These are phyloP conservation scores for Neolamprologus variostigma DNA, from an alignment of 2,113 vertebrate genomes.

Conservation along the genomic window DNA sequence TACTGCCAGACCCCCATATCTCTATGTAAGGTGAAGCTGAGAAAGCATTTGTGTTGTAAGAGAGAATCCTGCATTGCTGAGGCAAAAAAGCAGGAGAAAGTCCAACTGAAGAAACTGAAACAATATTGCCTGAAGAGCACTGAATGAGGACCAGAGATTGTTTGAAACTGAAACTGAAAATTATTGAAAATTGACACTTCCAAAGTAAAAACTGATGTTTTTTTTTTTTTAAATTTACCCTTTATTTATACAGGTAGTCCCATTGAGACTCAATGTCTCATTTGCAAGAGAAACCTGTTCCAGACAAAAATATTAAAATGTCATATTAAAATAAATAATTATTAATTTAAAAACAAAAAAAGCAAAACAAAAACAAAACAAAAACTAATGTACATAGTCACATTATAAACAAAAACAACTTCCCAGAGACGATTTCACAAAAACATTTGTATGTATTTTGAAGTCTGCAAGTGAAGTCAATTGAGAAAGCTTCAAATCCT, in stretches of 20 bases:
- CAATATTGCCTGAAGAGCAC: not conserved
- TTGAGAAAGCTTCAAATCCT: not conserved
- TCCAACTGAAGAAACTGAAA: not conserved
- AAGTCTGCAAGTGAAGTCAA: not conserved
- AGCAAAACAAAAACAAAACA: not conserved
- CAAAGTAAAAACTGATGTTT: rapidly evolving
- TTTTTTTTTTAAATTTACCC: rapidly evolving
- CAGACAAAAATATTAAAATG: not conserved
- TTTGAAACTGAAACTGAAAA: not conserved
- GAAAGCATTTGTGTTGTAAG: not conserved
- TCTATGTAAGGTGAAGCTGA: not conserved
- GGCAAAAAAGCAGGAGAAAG: not conserved
- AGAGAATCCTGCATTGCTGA: not conserved
- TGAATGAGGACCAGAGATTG: not conserved
- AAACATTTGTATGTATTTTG: not conserved
- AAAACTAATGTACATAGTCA: not conserved
- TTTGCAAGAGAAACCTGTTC: not conserved
- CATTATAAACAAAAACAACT: not conserved
- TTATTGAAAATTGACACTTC: not conserved
- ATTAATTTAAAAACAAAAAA: not conserved
- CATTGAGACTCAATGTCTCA: not conserved
- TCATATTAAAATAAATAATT: not conserved
- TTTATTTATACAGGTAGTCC: not conserved
- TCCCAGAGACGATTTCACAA: not conserved
- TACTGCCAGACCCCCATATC: not conserved